These are phyloP conservation scores for Crax fasciolata DNA, from an alignment of 2,797 vertebrate genomes.

Conservation along the genomic window DNA sequence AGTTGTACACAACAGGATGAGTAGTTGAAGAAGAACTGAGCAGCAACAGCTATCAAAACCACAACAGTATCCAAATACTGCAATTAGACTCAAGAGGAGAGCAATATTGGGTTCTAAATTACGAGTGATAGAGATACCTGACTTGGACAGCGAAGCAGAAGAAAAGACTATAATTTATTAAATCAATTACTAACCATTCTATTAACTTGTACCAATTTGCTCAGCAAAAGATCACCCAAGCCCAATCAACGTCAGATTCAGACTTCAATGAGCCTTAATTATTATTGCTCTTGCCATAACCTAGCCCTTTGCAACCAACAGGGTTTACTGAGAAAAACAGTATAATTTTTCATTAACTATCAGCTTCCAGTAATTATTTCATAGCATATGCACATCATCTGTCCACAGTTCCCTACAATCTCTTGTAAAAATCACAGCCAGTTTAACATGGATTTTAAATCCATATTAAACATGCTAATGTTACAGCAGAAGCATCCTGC, in stretches of 20 bases:
- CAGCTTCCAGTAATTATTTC: not conserved
- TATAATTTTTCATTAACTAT: not conserved
- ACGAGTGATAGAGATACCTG: too few relatives aligned
- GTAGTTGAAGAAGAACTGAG: not conserved
- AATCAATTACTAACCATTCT: not conserved
- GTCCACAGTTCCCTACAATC: not conserved
- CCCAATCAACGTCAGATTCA: not conserved
- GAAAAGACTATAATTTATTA: rapidly evolving
- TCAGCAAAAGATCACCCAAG: not conserved
- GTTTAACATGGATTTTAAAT: not conserved
- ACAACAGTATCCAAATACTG: not conserved
- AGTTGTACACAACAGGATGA: not conserved
- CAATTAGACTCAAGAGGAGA: not conserved
- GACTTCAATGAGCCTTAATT: not conserved
- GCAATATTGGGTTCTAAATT: rapidly evolving
- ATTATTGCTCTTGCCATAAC: not conserved
- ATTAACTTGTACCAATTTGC: not conserved
- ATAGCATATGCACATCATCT: not conserved
- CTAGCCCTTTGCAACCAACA: not conserved
- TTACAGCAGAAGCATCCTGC: not conserved
- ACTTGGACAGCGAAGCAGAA: not conserved
- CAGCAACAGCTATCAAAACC: not conserved
- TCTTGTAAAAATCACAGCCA: rapidly evolving
- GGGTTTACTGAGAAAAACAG: not conserved
- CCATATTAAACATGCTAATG: not conserved